A percentile compares a stretch with the other conserved stretches of the same genome.
Conservation (phyloP, 2,113 vertebrate genomes). For the Hyla sarda region DNA sequence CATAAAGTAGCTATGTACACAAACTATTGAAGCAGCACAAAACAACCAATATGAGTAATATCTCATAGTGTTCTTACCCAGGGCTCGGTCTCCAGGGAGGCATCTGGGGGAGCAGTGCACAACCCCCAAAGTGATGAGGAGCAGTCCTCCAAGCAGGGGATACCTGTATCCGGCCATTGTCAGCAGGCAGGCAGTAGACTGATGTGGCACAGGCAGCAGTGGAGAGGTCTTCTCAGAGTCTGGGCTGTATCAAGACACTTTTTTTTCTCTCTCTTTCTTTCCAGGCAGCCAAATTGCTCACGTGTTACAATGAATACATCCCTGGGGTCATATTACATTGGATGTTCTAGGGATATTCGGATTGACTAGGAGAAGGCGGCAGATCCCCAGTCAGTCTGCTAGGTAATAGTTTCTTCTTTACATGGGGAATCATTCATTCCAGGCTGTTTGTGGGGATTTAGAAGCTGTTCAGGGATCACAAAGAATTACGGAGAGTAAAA, state of each 20-base stretch:
- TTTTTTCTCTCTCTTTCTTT: conserved; percentile 29
- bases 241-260: conserved; percentile 34
- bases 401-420: not conserved
- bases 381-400: conserved; percentile 5
- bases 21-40: not conserved
- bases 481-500: not conserved
- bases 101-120: conserved; percentile 43
- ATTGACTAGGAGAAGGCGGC: not conserved
- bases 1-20: not conserved
- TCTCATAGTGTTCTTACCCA: conserved; percentile 46
- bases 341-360: not conserved
- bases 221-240: not conserved
- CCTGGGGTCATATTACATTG: conserved; percentile 49
- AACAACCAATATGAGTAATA: not conserved
- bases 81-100: conserved; percentile 48
- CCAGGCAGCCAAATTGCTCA: conserved; percentile 49
- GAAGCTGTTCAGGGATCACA: not conserved
- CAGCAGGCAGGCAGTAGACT: not conserved
- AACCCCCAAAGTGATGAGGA: conserved; percentile 3
- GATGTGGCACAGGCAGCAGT: conserved; percentile 45
- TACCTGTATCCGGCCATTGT: conserved; percentile 26
- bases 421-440: conserved; percentile 30
- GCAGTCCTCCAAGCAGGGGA: conserved; percentile 1
- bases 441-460: not conserved
- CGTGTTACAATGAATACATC: conserved; percentile 44